Base-by-base conservation (phyloP, 2,888 invertebrate species). In the Apantesis nais region DNA sequence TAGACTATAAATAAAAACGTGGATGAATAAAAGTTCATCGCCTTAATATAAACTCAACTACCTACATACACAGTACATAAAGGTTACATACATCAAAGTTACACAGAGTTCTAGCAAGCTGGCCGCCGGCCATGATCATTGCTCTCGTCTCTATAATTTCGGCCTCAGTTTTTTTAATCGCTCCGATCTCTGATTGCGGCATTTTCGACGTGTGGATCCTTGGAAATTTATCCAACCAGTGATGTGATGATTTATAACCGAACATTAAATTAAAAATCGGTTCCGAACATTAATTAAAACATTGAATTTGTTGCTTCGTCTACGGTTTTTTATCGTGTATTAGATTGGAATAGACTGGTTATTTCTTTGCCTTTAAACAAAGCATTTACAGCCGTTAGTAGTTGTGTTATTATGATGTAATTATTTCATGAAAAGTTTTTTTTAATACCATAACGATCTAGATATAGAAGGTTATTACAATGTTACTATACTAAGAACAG, bases 141-240 rank as follows among this genome's bases (percentile, higher is more conserved):
- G 85, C 82, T 83, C 81, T 81, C 85, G 78, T 85, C 84, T 79
- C 80, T 85, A 85, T 84, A 85, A 86, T 88, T 85, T 88, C 74
- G 85, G 80, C 83, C 85, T 85, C 86, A 85, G 81, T 81, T 81
- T 85, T 88, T 88, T 86, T 88, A 85, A 89, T 86, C 86, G 83
- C 77, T 70, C 77, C 82, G 83, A 89, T 89, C 89, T 86, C 82
- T 81, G 86, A 89, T 89, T 88, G 86, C 86, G 82, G 85, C 85
- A 83, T 84, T 82, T 85, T 84, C 82, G 76, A 79, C 79, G 80
- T 78, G 76, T 81, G 66, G 83, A 86, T 87, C 87, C 85, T 85
- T 80, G 84, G 82, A 82, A 83, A 86, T 87, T 82, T 76, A 80
- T 78, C 80, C 81, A 83, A 82, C 75, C 69, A 78, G 81, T 82